Conservation (phyloP, 1,140 invertebrate genomes). For the Zaprionus taronus region DNA sequence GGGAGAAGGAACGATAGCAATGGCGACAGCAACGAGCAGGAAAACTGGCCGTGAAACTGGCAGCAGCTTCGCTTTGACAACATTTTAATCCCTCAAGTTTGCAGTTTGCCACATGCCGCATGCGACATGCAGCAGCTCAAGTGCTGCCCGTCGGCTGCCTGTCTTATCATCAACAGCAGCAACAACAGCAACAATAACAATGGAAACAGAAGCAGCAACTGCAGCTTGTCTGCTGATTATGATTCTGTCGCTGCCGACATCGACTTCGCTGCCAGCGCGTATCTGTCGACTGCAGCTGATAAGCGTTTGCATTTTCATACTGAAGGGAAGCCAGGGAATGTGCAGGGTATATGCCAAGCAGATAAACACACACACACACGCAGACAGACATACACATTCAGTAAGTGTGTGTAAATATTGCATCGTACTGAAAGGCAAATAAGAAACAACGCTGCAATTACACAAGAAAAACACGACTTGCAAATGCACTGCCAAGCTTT, state of each 20-base stretch:
- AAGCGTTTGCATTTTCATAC: slow-evolving; percentile 61
- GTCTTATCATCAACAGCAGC: slow-evolving; percentile 32
- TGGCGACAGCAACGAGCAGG: slow-evolving; percentile 8
- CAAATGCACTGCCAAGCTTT: slow-evolving; percentile 13
- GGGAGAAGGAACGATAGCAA: slow-evolving; percentile 23
- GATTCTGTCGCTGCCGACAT: slow-evolving; percentile 15
- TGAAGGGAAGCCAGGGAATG: background rate
- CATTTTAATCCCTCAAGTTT: slow-evolving; percentile 5
- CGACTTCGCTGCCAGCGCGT: background rate
- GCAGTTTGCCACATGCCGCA: slow-evolving; percentile 10
- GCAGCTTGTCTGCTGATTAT: slow-evolving; percentile 45
- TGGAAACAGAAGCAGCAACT: slow-evolving; percentile 4
- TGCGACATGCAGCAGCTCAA: slow-evolving; percentile 16
- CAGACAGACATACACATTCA: slow-evolving; percentile 19
- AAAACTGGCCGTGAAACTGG: slow-evolving; percentile 25
- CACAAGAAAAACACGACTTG: slow-evolving; percentile 28
- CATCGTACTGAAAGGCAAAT: slow-evolving; percentile 31
- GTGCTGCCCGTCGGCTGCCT: background rate
- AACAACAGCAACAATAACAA: slow-evolving; percentile 11
- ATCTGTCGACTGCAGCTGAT: slow-evolving; percentile 44
- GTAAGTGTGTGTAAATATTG: slow-evolving; percentile 35
- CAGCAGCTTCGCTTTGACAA: slow-evolving; percentile 29
- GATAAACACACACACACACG: slow-evolving; percentile 36
- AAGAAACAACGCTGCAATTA: slow-evolving; percentile 37
- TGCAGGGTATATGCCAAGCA: slow-evolving; percentile 8